A percentile compares a stretch with the other conserved stretches of the same genome.
phyloP scores from a whole-genome alignment of 2,113 vertebrate genomes.

The Equus quagga region DNA sequence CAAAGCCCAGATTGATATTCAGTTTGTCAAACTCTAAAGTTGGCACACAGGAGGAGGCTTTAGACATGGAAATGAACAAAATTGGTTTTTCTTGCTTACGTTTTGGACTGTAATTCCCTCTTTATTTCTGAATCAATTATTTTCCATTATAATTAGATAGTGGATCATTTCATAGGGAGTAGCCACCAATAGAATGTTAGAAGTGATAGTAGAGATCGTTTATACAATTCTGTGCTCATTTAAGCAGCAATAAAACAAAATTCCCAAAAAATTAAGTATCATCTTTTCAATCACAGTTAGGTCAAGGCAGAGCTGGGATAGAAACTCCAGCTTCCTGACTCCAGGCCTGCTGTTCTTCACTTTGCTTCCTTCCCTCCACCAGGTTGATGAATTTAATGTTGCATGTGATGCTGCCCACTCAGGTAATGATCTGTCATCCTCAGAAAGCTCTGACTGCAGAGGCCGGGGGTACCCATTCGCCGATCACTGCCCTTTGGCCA shows the following conservation, averaged over 20 bases:
- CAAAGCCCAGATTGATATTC: not conserved
- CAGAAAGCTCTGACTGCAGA: not conserved
- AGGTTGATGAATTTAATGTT: not conserved
- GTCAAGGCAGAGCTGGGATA: not conserved
- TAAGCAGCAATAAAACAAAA: not conserved
- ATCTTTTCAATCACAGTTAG: not conserved
- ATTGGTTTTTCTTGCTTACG: not conserved
- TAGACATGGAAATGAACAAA: not conserved
- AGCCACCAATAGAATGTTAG: not conserved
- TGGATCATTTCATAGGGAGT: not conserved
- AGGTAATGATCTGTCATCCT: not conserved
- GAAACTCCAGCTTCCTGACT: not conserved
- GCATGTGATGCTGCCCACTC: not conserved
- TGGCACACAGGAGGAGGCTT: not conserved
- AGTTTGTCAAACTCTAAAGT: not conserved
- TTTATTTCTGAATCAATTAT: not conserved
- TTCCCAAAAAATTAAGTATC: not conserved
- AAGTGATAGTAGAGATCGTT: not conserved
- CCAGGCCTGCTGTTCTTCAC: not conserved
- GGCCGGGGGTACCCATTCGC: not conserved
- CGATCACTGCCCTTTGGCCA: not conserved
- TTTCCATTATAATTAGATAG: not conserved
- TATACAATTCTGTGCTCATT: not conserved
- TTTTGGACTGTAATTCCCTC: not conserved
- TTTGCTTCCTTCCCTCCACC: not conserved